A percentile compares a stretch with the other conserved stretches of the same genome.
Conservation (phyloP, 2,113 vertebrate genomes). For the Dissostichus mawsoni region DNA sequence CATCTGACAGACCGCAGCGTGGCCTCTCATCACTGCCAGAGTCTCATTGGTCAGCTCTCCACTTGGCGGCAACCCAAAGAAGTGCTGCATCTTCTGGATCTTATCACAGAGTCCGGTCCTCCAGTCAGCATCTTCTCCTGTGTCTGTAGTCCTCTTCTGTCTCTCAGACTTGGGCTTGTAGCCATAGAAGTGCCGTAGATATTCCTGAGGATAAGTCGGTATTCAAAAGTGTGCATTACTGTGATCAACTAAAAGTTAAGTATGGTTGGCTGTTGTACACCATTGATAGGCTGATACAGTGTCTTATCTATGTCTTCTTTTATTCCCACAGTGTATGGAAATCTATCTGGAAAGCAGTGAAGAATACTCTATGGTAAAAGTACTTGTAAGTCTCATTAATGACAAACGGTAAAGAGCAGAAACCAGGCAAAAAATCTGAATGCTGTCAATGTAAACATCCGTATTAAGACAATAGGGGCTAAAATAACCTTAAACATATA, state of each 20-base stretch:
- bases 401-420: not conserved
- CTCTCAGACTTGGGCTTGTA: constrained; percentile 41
- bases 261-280: not conserved
- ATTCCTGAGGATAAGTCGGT: constrained; percentile 55
- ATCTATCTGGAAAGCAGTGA: not conserved
- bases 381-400: not conserved
- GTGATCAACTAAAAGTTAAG: not conserved
- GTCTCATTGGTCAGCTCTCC: constrained; percentile 70
- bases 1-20: constrained; percentile 77
- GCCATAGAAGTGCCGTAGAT: constrained; percentile 69
- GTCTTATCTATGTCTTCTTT: not conserved
- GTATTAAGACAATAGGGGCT: not conserved
- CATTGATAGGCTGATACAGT: not conserved
- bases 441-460: not conserved
- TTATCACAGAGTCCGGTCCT: constrained; percentile 33
- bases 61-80: constrained; percentile 69
- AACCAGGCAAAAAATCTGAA: not conserved
- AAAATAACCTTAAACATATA: not conserved
- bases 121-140: not conserved
- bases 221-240: not conserved
- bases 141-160: constrained; percentile 33
- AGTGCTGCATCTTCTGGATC: constrained; percentile 68
- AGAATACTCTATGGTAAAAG: not conserved
- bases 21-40: constrained; percentile 69
- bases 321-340: not conserved